Evolutionary conservation across 2,888 invertebrate species (phyloP).

Genomic region (Mimumesa dahlbomi): DNA sequence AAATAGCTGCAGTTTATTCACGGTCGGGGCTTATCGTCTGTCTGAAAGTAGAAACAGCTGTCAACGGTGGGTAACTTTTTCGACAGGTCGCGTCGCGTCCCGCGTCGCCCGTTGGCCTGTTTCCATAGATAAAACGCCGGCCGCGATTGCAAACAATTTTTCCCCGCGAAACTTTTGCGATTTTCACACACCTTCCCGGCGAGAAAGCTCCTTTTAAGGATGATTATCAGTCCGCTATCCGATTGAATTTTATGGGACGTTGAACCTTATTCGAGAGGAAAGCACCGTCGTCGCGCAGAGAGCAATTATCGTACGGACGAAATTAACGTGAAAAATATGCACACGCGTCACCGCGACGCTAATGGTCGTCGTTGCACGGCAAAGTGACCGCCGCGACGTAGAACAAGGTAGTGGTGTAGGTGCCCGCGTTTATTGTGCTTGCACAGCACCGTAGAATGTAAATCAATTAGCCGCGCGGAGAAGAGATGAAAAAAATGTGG

Average conservation of each 20-base stretch:
- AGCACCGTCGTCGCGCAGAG: constrained; percentile 19
- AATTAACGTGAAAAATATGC: constrained; percentile 57
- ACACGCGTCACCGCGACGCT: constrained; percentile 45
- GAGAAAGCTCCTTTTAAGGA: no score
- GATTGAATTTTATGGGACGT: constrained; percentile 39
- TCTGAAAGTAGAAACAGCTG: constrained; percentile 15
- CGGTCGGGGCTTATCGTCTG: neutral
- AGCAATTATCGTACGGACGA: constrained; percentile 52
- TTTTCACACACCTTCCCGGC: no score
- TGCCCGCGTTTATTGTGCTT: constrained; percentile 43
- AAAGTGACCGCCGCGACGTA: constrained; percentile 44
- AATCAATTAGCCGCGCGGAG: constrained; percentile 62
- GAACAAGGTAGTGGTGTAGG: constrained; percentile 22
- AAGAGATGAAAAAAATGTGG: constrained; percentile 33
- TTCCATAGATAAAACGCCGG: neutral
- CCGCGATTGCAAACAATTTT: neutral
- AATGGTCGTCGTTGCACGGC: constrained; percentile 51
- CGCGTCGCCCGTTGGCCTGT: constrained; percentile 4
- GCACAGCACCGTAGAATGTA: constrained; percentile 49
- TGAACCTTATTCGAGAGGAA: constrained; percentile 28
- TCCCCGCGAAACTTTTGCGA: neutral
- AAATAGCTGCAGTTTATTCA: constrained; percentile 12
- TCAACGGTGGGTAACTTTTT: constrained; percentile 1
- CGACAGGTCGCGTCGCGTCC: constrained; percentile 10
- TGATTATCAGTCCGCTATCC: no score